Evolutionary conservation across 2,797 vertebrate species (phyloP).

Genomic region (Meda fulgida): DNA sequence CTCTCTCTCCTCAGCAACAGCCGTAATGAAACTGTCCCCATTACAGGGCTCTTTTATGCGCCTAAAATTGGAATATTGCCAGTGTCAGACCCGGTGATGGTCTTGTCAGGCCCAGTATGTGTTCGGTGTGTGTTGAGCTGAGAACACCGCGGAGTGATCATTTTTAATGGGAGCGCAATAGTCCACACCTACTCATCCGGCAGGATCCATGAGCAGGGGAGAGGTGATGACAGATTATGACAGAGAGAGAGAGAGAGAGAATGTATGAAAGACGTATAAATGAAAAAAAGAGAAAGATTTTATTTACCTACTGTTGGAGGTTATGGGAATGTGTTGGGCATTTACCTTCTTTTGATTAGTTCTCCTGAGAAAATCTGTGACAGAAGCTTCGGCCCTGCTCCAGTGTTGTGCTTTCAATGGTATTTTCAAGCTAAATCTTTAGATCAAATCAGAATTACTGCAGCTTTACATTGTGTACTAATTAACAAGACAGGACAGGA

Average conservation of each 20-base stretch:
- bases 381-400: neutral
- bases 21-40: constrained; percentile 55
- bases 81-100: constrained; percentile 10
- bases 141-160: constrained; percentile 37
- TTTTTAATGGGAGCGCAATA: constrained; percentile 51
- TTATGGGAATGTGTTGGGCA: neutral
- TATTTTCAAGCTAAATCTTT: neutral
- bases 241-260: neutral
- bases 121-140: constrained; percentile 39
- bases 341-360: constrained; percentile 45
- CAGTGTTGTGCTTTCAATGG: neutral
- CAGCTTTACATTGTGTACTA: neutral
- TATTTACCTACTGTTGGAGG: neutral
- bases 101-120: constrained; percentile 47
- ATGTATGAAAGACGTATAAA: constrained; percentile 7
- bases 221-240: constrained; percentile 23
- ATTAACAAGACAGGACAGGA: neutral
- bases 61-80: constrained; percentile 50
- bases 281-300: neutral
- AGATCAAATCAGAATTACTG: neutral
- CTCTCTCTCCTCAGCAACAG: constrained; percentile 41
- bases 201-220: constrained; percentile 18
- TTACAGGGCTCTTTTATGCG: constrained; percentile 53
- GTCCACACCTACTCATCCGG: constrained; percentile 21
- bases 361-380: constrained; percentile 22